Evolutionary conservation across 2,797 vertebrate genomes (phyloP).

Genomic region (Periparus ater): DNA sequence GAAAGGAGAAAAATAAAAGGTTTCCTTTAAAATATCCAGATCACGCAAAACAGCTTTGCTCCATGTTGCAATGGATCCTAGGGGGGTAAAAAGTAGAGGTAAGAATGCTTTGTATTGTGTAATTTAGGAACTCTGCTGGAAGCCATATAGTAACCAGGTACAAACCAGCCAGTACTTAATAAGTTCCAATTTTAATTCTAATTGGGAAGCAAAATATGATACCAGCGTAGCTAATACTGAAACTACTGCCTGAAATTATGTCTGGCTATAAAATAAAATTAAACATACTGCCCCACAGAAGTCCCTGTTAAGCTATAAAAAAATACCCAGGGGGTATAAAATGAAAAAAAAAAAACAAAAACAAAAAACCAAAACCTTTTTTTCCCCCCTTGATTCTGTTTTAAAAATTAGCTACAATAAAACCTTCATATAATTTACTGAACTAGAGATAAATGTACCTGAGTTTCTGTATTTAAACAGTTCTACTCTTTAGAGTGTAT

Average conservation of each 20-base stretch:
- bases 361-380: fast-evolving
- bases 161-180: constrained; percentile 22
- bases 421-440: not conserved
- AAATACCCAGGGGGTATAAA: not conserved
- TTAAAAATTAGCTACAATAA: not conserved
- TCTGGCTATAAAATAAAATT: not conserved
- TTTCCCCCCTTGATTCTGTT: not conserved
- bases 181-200: constrained; percentile 31
- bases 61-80: not conserved
- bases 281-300: not conserved
- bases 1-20: not conserved
- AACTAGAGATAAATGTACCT: not conserved
- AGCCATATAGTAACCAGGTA: constrained; percentile 1
- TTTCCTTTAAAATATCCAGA: not conserved
- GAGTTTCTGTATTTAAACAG: not conserved
- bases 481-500: not conserved
- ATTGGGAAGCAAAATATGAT: constrained; percentile 19
- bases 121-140: constrained; percentile 36
- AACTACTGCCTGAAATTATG: constrained; percentile 4
- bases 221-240: not conserved
- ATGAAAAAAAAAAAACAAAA: not conserved
- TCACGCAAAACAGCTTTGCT: not conserved
- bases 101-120: not conserved
- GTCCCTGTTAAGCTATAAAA: constrained; percentile 13
- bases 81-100: constrained; percentile 1